Evolutionary conservation across 2,888 invertebrate genomes (phyloP), one percentile per base, ranked within the genome.

Genomic region (Dinocampus coccinellae): DNA sequence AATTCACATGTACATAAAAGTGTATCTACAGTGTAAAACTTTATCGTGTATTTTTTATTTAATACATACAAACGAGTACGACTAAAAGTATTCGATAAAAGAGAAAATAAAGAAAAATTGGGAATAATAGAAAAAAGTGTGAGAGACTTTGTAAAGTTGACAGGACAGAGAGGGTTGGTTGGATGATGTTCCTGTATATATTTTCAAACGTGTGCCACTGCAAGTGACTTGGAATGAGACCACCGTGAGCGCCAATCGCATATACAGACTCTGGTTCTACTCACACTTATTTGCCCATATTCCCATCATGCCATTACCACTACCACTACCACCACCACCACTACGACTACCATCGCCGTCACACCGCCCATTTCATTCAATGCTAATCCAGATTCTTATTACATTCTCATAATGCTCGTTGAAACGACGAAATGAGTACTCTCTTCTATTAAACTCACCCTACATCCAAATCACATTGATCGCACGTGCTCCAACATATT

Each of bases 331-430:
- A n/a, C n/a, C n/a, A n/a, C n/a, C n/a, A n/a, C n/a, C n/a, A n/a
- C n/a, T n/a, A n/a, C n/a, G n/a, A n/a, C n/a, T n/a, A n/a, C n/a
- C n/a, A n/a, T n/a, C n/a, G n/a, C n/a, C n/a, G n/a, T n/a, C n/a
- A 57, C 81, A 78, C 81, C 82, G 85, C 80, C 82, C 84, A 82
- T 83, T 84, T 85, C 86, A 87, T 87, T 87, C 87, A 87, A 87
- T 87, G 87, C 87, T 87, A 87, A 87, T 87, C 83, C 84, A 81
- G 83, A 81, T 55, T 85, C 86, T 86, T 86, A 86, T 85, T 85
- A 86, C 76, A 74, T 75, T 85, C 85, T 86, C 85, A 85, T 83
- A 86, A 87, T 84, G 82, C 82, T 78, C 82, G 78, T 75, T 58
- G 74, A 73, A 80, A 76, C 75, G 78, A 76, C 76, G 76, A 69